Evolutionary conservation across 2,113 vertebrate species (phyloP).

Genomic region (Rhinopithecus roxellana): DNA sequence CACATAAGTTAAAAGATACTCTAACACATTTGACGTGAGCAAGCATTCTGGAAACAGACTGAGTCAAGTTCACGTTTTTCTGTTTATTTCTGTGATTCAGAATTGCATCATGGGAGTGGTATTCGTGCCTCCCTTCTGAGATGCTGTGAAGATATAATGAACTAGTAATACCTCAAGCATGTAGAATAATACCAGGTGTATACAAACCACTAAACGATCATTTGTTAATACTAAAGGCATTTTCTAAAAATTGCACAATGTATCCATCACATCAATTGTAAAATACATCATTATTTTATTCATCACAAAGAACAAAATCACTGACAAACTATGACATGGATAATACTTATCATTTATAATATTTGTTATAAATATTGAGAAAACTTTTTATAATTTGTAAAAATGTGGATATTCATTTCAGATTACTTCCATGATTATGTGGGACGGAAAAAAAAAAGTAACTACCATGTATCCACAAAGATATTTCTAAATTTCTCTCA

Average conservation of each 20-base stretch:
- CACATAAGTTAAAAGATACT: neutral
- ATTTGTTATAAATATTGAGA: neutral
- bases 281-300: neutral
- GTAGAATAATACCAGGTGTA: neutral
- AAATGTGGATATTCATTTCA: neutral
- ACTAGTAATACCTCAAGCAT: neutral
- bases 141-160: neutral
- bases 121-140: neutral
- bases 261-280: neutral
- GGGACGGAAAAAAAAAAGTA: neutral
- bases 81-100: neutral
- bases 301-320: neutral
- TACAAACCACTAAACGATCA: neutral
- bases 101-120: neutral
- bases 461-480: neutral
- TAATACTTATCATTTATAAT: neutral
- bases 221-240: neutral
- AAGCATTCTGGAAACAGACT: neutral
- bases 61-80: neutral
- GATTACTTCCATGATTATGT: neutral
- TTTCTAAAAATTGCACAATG: neutral
- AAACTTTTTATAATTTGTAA: neutral
- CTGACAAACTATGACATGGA: neutral
- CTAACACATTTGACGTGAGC: no score
- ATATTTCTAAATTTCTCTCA: neutral